A percentile compares a stretch with the other conserved stretches of the same genome.
phyloP scores from a whole-genome alignment of 2,888 invertebrate species.

The Ormyrus pomaceus region DNA sequence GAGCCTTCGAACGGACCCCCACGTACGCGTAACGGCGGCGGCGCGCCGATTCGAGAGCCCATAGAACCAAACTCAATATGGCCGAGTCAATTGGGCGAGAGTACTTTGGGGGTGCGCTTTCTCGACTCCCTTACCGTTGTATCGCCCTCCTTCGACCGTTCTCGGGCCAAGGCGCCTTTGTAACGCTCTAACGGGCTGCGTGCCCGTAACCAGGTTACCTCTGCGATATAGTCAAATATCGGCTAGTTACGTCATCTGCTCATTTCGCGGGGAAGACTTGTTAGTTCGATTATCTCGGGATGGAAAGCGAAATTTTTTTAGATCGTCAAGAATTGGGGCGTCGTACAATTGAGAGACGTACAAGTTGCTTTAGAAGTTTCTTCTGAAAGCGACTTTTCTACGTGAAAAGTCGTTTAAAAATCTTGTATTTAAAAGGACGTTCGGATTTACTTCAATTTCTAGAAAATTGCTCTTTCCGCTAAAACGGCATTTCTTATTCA shows the following conservation, averaged over 20 bases:
- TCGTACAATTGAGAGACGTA: too few species aligned
- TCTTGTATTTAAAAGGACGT: too few species aligned
- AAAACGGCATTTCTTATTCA: too few species aligned
- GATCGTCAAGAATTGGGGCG: too few species aligned
- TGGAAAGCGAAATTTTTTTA: too few species aligned
- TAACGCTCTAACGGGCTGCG: conserved; percentile 43
- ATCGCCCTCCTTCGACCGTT: background rate
- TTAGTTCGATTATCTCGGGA: background rate
- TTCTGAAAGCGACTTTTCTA: too few species aligned
- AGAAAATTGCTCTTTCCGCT: too few species aligned
- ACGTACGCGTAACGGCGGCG: conserved; percentile 61
- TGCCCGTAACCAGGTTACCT: conserved; percentile 38
- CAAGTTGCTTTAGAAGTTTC: background rate
- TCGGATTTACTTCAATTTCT: too few species aligned
- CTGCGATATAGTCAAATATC: conserved; percentile 20
- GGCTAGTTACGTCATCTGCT: conserved; percentile 26
- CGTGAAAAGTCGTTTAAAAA: too few species aligned
- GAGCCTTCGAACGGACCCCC: conserved; percentile 61
- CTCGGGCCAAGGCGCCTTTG: conserved; percentile 12
- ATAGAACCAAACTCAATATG: conserved; percentile 75
- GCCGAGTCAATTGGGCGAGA: conserved; percentile 73
- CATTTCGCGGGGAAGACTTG: conserved; percentile 25
- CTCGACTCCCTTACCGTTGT: conserved; percentile 53
- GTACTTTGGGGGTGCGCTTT: conserved; percentile 63
- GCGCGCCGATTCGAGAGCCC: conserved; percentile 67